These are phyloP conservation scores for Gnatocerus cornutus DNA, from an alignment of 2,888 invertebrate species.

Conservation along the genomic window DNA sequence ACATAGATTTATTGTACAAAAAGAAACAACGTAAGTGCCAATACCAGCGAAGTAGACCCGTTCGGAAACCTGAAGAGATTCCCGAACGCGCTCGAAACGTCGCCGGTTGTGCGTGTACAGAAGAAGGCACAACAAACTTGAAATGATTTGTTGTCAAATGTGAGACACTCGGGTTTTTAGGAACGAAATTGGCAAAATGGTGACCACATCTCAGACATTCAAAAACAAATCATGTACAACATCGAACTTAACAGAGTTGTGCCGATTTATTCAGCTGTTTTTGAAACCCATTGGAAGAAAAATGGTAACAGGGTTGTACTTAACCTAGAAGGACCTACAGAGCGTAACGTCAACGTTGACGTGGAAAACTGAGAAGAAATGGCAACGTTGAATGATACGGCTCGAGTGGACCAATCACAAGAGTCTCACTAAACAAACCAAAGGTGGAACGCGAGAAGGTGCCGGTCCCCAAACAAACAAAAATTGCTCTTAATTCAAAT, in stretches of 20 bases:
- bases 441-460: neutral
- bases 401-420: slow-evolving; percentile 3
- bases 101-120: slow-evolving; percentile 66
- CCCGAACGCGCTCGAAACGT: slow-evolving; percentile 31
- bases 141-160: slow-evolving; percentile 58
- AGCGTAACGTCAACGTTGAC: neutral
- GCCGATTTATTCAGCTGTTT: slow-evolving; percentile 63
- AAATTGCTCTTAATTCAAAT: too few relatives aligned
- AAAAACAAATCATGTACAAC: slow-evolving; percentile 56
- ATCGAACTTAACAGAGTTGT: slow-evolving; percentile 59
- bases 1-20: slow-evolving; percentile 64
- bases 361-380: neutral
- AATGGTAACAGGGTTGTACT: neutral
- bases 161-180: slow-evolving; percentile 44
- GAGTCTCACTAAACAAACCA: slow-evolving; percentile 6
- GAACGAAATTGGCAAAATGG: slow-evolving; percentile 18
- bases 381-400: neutral
- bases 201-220: slow-evolving; percentile 51
- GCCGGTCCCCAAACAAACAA: too few relatives aligned
- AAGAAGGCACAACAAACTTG: slow-evolving; percentile 68
- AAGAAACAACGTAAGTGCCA: slow-evolving; percentile 61
- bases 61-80: too few relatives aligned
- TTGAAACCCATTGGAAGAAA: slow-evolving; percentile 59
- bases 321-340: too few relatives aligned
- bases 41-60: slow-evolving; percentile 24